Evolutionary conservation across 2,888 invertebrate species (phyloP).

Genomic region (Tetragonula carbonaria): DNA sequence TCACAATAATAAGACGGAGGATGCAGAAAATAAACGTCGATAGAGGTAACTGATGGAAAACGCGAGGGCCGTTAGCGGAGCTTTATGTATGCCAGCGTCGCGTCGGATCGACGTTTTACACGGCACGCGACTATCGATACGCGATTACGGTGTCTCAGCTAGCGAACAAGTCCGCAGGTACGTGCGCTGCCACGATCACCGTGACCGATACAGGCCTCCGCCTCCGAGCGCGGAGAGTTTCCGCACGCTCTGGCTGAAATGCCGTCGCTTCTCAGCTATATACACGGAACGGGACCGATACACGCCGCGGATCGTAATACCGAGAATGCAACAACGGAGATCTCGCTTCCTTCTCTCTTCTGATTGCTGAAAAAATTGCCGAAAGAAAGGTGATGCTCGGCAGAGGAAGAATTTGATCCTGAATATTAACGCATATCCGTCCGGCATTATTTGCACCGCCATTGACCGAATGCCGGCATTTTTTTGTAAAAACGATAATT

Average conservation of each 20-base stretch:
- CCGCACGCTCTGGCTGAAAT: slow-evolving; percentile 39
- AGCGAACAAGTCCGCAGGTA: slow-evolving; percentile 49
- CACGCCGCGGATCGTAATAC: background rate
- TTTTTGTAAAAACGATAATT: too few species aligned
- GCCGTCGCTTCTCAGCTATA: slow-evolving; percentile 3
- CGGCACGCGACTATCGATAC: slow-evolving; percentile 60
- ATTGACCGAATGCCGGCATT: too few species aligned
- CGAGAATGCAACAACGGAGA: too few species aligned
- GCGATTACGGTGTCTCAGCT: slow-evolving; percentile 64
- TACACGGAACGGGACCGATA: slow-evolving; percentile 12
- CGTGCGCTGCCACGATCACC: slow-evolving; percentile 50
- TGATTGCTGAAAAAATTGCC: too few species aligned
- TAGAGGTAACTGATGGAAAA: slow-evolving; percentile 1
- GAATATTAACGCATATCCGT: too few species aligned
- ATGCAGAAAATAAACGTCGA: background rate
- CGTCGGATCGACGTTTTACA: slow-evolving; percentile 56
- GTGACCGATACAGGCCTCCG: slow-evolving; percentile 47
- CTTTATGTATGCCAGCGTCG: slow-evolving; percentile 40
- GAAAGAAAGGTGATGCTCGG: too few species aligned
- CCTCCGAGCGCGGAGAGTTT: slow-evolving; percentile 25
- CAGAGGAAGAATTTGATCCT: too few species aligned
- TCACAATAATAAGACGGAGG: background rate
- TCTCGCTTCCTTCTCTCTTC: too few species aligned
- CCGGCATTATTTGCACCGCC: too few species aligned
- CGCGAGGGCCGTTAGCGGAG: slow-evolving; percentile 39